phyloP scores from a whole-genome alignment of 92 coral and sea anemone genomes.

The Pocillopora meandrina region DNA sequence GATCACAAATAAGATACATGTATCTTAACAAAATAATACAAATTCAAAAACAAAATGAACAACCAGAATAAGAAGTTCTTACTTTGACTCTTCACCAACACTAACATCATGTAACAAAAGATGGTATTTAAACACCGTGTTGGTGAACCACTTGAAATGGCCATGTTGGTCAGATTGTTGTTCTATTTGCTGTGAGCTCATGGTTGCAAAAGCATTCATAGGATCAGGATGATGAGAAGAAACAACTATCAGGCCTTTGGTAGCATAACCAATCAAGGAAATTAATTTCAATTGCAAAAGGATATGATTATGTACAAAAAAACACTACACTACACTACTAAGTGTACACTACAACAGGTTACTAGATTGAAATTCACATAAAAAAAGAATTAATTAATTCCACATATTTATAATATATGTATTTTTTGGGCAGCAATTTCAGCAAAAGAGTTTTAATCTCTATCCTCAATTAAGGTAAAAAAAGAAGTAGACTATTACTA shows the following conservation, averaged over 20 bases:
- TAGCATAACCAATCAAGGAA: constrained; percentile 18
- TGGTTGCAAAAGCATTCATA: constrained; percentile 95
- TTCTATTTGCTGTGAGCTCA: constrained; percentile 89
- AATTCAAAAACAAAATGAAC: neutral
- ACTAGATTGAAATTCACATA: too few species aligned
- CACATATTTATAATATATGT: too few species aligned
- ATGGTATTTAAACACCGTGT: constrained; percentile 81
- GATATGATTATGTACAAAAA: neutral
- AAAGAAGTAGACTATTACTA: too few species aligned
- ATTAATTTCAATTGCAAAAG: neutral
- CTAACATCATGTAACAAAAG: constrained; percentile 86
- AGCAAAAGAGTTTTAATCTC: too few species aligned
- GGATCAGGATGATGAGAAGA: constrained; percentile 91
- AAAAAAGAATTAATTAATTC: too few species aligned
- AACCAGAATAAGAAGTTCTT: constrained; percentile 18
- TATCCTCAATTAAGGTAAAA: too few species aligned
- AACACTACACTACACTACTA: neutral
- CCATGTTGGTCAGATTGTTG: constrained; percentile 89
- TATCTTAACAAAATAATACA: too few species aligned
- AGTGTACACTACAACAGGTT: neutral
- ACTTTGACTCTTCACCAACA: constrained; percentile 97
- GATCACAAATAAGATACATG: too few species aligned
- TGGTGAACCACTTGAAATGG: constrained; percentile 93
- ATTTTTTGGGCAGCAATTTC: too few species aligned
- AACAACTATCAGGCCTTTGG: constrained; percentile 90